A percentile compares a stretch with the other conserved stretches of the same genome.
These are phyloP conservation scores for Lasius platythorax DNA, from an alignment of 2,888 invertebrate species.

Conservation along the genomic window DNA sequence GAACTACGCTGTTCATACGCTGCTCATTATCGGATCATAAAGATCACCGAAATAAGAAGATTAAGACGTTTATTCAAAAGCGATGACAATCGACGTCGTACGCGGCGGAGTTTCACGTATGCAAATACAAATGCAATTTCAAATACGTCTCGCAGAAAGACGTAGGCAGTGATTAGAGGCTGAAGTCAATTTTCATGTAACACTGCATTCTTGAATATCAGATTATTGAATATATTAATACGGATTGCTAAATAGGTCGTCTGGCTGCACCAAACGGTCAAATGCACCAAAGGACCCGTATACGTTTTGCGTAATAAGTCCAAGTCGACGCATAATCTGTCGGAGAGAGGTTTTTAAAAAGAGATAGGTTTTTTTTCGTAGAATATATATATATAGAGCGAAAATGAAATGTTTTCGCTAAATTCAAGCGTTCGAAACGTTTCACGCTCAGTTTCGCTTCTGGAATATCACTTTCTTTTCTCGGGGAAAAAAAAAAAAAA, in stretches of 20 bases:
- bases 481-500: not conserved
- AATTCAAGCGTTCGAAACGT: not conserved
- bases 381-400: not conserved
- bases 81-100: not conserved
- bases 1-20: not conserved
- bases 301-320: not conserved
- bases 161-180: not conserved
- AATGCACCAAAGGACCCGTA: not conserved
- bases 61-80: not conserved
- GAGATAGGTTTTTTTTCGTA: not conserved
- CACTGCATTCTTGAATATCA: slow-evolving; percentile 35
- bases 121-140: slow-evolving; percentile 5
- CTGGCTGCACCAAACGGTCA: not conserved
- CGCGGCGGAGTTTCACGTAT: not conserved
- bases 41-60: not conserved
- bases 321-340: slow-evolving; percentile 1
- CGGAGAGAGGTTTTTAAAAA: slow-evolving; percentile 17
- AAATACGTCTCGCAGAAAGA: slow-evolving; percentile 8
- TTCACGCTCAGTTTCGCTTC: slow-evolving; percentile 11
- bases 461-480: slow-evolving; percentile 32
- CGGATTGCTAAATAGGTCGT: slow-evolving; percentile 26
- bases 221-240: slow-evolving; percentile 26
- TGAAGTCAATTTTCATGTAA: slow-evolving; percentile 21
- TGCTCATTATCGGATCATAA: not conserved
- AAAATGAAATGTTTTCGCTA: slow-evolving; percentile 4